A percentile compares a stretch with the other conserved stretches of the same genome.
Conservation (phyloP, 1,140 invertebrate species). For the Anastrepha ludens region DNA sequence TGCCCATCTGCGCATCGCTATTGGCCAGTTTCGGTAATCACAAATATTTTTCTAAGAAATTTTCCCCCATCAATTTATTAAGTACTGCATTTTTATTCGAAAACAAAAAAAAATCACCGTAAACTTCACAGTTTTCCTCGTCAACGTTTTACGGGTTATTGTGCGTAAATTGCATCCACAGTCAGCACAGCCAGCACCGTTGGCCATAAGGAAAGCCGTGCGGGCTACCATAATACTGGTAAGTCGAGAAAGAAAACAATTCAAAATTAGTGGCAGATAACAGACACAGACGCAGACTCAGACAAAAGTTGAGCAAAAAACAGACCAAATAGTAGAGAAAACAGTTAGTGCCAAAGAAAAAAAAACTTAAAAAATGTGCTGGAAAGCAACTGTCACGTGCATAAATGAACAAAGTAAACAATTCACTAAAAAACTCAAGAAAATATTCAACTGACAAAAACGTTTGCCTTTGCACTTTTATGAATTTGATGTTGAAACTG, state of each 20-base stretch:
- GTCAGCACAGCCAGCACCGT: constrained; percentile 76
- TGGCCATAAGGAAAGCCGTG: constrained; percentile 75
- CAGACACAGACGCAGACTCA: background rate
- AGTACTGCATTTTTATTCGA: no score
- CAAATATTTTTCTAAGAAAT: background rate
- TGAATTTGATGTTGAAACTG: no score
- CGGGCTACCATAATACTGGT: constrained; percentile 88
- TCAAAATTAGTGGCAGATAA: background rate
- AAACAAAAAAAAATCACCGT: background rate
- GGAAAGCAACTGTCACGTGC: background rate
- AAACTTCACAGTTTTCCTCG: constrained; percentile 82
- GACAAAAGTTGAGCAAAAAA: background rate
- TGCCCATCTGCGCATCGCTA: constrained; percentile 84
- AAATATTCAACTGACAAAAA: background rate
- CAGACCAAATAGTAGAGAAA: background rate
- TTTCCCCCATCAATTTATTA: background rate
- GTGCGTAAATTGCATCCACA: constrained; percentile 86
- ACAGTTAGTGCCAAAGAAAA: no score
- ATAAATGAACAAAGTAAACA: background rate
- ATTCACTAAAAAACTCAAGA: constrained; percentile 18
- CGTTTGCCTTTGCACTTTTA: background rate
- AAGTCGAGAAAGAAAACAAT: background rate
- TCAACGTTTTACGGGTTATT: constrained; percentile 89
- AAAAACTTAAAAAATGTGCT: background rate
- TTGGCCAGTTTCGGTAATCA: constrained; percentile 76